A percentile compares a stretch with the other conserved stretches of the same genome.
These are phyloP conservation scores for Lethrus apterus DNA, from an alignment of 1,140 invertebrate genomes.

Conservation along the genomic window DNA sequence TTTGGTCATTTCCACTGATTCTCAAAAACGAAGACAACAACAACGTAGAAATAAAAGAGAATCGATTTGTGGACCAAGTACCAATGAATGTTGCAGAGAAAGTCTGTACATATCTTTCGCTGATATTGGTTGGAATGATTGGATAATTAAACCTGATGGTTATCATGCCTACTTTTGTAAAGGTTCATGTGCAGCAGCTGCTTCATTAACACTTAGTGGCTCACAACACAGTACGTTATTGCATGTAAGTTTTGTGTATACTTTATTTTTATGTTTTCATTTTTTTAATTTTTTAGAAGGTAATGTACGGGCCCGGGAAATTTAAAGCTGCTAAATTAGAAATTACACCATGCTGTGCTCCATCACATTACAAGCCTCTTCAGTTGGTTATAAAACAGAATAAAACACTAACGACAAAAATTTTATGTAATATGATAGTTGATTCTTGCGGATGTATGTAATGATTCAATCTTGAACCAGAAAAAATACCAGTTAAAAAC, in stretches of 20 bases:
- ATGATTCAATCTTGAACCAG: too few species aligned
- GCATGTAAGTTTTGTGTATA: constrained; percentile 47
- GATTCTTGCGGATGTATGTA: constrained; percentile 77
- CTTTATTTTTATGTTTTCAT: constrained; percentile 1
- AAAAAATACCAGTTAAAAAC: too few species aligned
- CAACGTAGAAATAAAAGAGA: constrained; percentile 55
- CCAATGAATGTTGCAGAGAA: constrained; percentile 75
- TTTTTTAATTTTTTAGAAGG: constrained; percentile 51
- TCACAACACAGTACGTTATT: constrained; percentile 64
- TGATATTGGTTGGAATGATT: constrained; percentile 80
- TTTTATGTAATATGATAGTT: constrained; percentile 74
- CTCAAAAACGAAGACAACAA: constrained; percentile 40
- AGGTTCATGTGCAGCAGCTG: constrained; percentile 64
- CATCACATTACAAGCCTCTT: constrained; percentile 66
- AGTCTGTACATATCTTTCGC: constrained; percentile 73
- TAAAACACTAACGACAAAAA: constrained; percentile 65
- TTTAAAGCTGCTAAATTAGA: constrained; percentile 43
- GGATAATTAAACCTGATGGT: constrained; percentile 72
- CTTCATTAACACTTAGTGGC: constrained; percentile 56
- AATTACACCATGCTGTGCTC: constrained; percentile 70
- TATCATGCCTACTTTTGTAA: constrained; percentile 81
- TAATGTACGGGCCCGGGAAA: constrained; percentile 44
- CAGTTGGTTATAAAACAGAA: constrained; percentile 65
- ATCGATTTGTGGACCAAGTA: constrained; percentile 59
- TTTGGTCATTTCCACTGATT: constrained; percentile 62